A percentile compares a stretch with the other conserved stretches of the same genome.
These are phyloP conservation scores for Corythoichthys haematopterus DNA, from an alignment of 2,113 vertebrate species.

Conservation along the genomic window DNA sequence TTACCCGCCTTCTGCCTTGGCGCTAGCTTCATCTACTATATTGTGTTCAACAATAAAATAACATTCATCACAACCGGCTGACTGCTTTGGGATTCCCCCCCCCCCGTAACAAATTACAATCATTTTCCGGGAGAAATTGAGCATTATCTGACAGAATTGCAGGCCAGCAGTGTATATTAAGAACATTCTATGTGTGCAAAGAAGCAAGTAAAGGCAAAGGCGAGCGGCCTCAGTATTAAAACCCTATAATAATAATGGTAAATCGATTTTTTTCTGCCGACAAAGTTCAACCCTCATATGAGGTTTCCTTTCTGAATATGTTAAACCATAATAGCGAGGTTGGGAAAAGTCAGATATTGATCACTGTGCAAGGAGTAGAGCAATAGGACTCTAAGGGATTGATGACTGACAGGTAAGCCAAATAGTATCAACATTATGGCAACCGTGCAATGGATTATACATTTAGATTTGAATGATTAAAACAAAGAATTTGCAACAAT, in stretches of 20 bases:
- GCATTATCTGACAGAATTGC: too few relatives aligned
- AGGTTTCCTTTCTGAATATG: constrained; percentile 49
- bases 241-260: constrained; percentile 49
- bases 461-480: too few relatives aligned
- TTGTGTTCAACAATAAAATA: too few relatives aligned
- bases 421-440: background rate
- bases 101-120: too few relatives aligned
- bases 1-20: too few relatives aligned
- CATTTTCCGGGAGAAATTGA: too few relatives aligned
- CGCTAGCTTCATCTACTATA: too few relatives aligned
- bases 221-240: constrained; percentile 23
- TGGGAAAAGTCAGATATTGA: constrained; percentile 57
- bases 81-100: too few relatives aligned
- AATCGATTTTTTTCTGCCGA: constrained; percentile 41
- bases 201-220: constrained; percentile 5
- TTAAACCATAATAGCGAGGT: constrained; percentile 60
- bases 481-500: too few relatives aligned
- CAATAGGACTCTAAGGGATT: constrained; percentile 6
- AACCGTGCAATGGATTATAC: background rate
- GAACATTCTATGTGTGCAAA: constrained; percentile 11
- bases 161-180: too few relatives aligned
- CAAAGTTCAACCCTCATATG: constrained; percentile 42
- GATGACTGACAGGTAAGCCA: background rate
- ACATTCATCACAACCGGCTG: too few relatives aligned
- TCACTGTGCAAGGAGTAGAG: background rate